Conservation (phyloP, 2,888 invertebrate species). For the Chaetoderma sp. region DNA sequence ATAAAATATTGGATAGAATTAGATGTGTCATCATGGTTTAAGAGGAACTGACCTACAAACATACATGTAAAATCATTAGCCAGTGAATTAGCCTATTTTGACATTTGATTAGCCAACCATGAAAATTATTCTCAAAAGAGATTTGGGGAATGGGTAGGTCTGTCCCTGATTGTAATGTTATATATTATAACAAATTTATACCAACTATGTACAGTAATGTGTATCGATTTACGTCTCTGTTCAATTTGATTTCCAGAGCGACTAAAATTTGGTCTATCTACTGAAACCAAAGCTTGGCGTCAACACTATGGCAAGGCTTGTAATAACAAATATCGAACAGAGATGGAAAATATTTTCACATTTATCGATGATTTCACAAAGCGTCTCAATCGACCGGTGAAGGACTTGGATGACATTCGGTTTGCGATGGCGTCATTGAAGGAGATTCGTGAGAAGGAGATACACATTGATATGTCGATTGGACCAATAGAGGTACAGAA, state of each 20-base stretch:
- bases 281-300: conserved; percentile 71
- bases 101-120: too few relatives aligned
- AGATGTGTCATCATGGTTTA: too few relatives aligned
- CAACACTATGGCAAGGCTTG: conserved; percentile 68
- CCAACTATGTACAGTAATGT: too few relatives aligned
- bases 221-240: too few relatives aligned
- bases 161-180: too few relatives aligned
- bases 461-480: conserved; percentile 93
- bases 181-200: too few relatives aligned
- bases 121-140: too few relatives aligned
- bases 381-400: conserved; percentile 86
- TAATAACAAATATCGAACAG: conserved; percentile 67
- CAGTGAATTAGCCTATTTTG: too few relatives aligned
- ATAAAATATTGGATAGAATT: too few relatives aligned
- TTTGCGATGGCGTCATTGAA: conserved; percentile 93
- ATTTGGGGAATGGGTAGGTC: too few relatives aligned
- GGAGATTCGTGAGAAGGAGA: conserved; percentile 93
- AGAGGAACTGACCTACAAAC: too few relatives aligned
- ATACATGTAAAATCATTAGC: too few relatives aligned
- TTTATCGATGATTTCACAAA: conserved; percentile 85
- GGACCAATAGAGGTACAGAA: conserved; percentile 92
- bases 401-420: conserved; percentile 93
- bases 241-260: conserved; percentile 71
- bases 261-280: conserved; percentile 87
- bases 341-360: conserved; percentile 76